These are phyloP conservation scores for Noctua comes DNA, from an alignment of 2,888 invertebrate species.

Conservation along the genomic window DNA sequence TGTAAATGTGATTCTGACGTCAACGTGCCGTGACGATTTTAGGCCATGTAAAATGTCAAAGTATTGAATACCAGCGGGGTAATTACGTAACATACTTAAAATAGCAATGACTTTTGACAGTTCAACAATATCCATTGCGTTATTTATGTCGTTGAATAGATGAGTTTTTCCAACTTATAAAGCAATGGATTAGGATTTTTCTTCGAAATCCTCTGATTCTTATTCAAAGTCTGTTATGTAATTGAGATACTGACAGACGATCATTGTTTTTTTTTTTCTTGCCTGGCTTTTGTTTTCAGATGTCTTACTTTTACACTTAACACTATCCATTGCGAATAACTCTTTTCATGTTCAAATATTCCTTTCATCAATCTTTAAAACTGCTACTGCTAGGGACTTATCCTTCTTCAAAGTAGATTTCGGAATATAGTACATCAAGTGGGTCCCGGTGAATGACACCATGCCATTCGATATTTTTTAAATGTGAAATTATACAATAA, in stretches of 20 bases:
- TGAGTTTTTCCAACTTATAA: too few relatives aligned
- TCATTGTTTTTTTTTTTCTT: neutral
- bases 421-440: slow-evolving; percentile 8
- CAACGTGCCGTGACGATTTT: neutral
- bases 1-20: neutral
- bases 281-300: neutral
- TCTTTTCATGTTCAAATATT: neutral
- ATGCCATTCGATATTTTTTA: neutral
- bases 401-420: neutral
- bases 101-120: neutral
- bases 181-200: neutral
- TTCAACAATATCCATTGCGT: neutral
- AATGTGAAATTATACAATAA: neutral
- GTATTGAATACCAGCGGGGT: neutral
- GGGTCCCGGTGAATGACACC: neutral
- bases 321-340: neutral
- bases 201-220: neutral
- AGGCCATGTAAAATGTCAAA: neutral
- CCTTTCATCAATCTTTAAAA: slow-evolving; percentile 11
- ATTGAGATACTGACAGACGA: neutral
- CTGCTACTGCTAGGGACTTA: neutral
- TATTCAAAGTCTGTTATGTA: neutral
- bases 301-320: neutral
- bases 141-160: neutral
- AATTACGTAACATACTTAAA: neutral